These are phyloP conservation scores for Porites australiensis DNA, from an alignment of 64 coral and sea anemone genomes.

Conservation along the genomic window DNA sequence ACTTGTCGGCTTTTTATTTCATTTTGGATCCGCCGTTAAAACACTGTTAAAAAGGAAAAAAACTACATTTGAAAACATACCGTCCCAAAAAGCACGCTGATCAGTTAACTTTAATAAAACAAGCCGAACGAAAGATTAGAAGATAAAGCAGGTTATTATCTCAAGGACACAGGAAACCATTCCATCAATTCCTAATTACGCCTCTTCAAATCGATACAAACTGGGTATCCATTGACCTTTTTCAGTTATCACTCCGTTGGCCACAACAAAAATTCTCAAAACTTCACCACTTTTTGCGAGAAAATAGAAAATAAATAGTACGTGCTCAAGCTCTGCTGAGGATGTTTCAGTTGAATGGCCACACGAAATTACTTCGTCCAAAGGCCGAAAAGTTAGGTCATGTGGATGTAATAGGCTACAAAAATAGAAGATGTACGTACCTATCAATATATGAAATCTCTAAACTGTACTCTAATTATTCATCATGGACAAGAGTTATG, in stretches of 20 bases:
- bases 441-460: background rate
- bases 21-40: background rate
- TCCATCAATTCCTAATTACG: background rate
- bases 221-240: background rate
- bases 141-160: background rate
- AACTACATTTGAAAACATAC: background rate
- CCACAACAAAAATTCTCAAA: too few species aligned
- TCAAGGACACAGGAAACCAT: background rate
- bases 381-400: too few species aligned
- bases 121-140: background rate
- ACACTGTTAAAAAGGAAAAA: background rate
- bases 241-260: too few species aligned
- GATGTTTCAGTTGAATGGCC: too few species aligned
- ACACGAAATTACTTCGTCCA: too few species aligned
- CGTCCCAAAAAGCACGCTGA: background rate
- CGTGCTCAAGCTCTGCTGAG: too few species aligned
- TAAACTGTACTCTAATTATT: background rate
- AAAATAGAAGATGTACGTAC: too few species aligned
- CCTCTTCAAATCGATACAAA: background rate
- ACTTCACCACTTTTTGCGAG: too few species aligned
- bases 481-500: background rate
- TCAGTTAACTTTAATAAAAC: background rate
- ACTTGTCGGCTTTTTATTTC: background rate
- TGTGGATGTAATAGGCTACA: too few species aligned
- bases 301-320: too few species aligned